Percentiles rank a stretch among this genome's conserved stretches.
phyloP scores from a whole-genome alignment of 2,888 invertebrate genomes.

The Lymantria monacha region DNA sequence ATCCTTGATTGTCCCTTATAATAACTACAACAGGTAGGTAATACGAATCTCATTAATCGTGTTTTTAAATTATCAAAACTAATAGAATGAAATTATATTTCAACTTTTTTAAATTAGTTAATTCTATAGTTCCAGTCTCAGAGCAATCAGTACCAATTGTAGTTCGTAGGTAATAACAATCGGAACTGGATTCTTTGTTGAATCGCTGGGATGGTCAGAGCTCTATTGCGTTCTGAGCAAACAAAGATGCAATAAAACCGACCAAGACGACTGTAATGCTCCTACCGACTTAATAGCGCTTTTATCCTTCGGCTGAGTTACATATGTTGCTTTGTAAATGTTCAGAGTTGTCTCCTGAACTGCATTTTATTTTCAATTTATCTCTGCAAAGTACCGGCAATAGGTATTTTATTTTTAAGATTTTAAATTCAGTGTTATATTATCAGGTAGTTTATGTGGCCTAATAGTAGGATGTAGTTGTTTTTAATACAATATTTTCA shows the following conservation, averaged over 20 bases:
- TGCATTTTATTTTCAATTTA: conserved; percentile 53
- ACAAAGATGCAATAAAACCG: conserved; percentile 75
- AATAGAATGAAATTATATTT: no score
- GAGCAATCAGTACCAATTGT: conserved; percentile 29
- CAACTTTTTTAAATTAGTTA: no score
- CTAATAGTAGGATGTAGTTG: no score
- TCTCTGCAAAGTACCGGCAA: conserved; percentile 27
- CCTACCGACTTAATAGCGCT: conserved; percentile 56
- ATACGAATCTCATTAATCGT: no score
- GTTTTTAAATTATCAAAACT: no score
- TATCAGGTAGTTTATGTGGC: no score
- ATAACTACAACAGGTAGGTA: no score
- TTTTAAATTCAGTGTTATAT: no score
- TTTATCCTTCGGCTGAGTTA: conserved; percentile 63
- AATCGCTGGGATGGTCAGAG: conserved; percentile 53
- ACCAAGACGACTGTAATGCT: conserved; percentile 58
- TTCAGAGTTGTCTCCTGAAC: conserved; percentile 42
- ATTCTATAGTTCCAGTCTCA: conserved; percentile 1
- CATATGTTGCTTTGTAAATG: conserved; percentile 61
- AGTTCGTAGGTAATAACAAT: conserved; percentile 66
- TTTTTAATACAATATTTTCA: no score
- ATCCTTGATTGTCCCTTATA: no score
- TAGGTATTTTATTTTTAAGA: no score
- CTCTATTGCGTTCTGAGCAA: conserved; percentile 66
- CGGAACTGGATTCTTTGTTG: conserved; percentile 59